Base-by-base conservation (phyloP, 2,797 vertebrate species). In the Brachymystax lenok region DNA sequence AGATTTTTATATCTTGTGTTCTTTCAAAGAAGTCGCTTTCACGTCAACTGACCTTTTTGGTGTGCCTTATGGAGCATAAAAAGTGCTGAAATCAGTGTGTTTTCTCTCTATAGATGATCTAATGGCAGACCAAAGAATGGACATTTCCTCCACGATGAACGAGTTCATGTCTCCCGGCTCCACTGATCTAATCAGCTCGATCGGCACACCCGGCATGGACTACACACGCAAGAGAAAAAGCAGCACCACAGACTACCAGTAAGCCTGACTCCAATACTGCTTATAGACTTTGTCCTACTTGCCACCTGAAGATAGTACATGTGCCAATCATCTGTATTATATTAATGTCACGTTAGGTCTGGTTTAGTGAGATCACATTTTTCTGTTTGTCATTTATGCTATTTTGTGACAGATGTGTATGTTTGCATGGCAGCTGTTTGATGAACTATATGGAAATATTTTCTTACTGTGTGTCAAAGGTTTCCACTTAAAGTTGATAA, bases 111-210 rank as follows among this genome's bases (percentile, higher is more conserved):
- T 24, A 98, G 97, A 95, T 93, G 93, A 95, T 93, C 96, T 97
- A 95, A 99, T 99, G 98, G 98, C 98, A 91, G 98, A 99, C 96
- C 98, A 99, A 96, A 98, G 97, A 93, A 99, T 99, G 98, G 98
- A 99, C 93, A 98, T 99, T 92, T 97, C 98, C 88, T 99, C 98
- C 88, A 99, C 98, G 7, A 99, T 99, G 93, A 99, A 94, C 85
- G 98, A 99, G 92, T 99, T 99, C 89, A 98, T 99, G 95, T 97
- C 98, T 82, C 96, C 97, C 1, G 93, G 97, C 78, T 94, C 97
- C 85, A 95, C 96, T 19, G 97, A 98, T 90, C 95, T 99, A 90
- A 97, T 99, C 87, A 97, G 96, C 90, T 97, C 98, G 81, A 96
- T 98, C 83, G 95, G 94, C 89, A 93, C 95, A 27, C 91, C 96